Conservation (phyloP, 2,113 vertebrate species). For the Lepus timidus region DNA sequence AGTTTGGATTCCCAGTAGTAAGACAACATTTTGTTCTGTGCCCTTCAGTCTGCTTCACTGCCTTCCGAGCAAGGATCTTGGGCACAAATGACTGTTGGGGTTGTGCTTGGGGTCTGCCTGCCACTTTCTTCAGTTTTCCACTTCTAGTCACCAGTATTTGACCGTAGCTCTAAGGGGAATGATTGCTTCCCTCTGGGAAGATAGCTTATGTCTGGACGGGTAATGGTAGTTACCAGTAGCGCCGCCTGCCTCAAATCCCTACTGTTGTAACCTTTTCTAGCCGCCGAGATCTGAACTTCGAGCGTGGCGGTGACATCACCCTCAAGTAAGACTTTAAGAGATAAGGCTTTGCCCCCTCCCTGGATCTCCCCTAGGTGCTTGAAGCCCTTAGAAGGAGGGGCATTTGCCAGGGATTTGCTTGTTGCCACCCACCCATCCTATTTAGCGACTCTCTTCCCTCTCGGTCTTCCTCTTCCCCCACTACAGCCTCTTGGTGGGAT, state of each 20-base stretch:
- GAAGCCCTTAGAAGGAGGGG: background rate
- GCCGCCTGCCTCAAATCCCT: slow-evolving; percentile 4
- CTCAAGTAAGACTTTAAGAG: slow-evolving; percentile 79
- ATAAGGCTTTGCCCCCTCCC: background rate
- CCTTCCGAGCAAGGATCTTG: slow-evolving; percentile 1
- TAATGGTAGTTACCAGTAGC: too few species aligned
- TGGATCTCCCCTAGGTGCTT: background rate
- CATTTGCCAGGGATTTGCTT: slow-evolving; percentile 20
- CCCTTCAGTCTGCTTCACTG: background rate
- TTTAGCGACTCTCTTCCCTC: background rate
- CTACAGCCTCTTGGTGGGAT: background rate
- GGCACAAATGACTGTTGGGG: background rate
- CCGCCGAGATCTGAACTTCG: slow-evolving; percentile 93
- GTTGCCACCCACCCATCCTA: background rate
- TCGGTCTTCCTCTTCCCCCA: background rate
- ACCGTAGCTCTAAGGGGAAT: background rate
- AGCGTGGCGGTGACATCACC: slow-evolving; percentile 88
- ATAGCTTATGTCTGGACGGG: background rate
- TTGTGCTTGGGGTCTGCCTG: background rate
- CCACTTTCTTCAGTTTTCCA: background rate
- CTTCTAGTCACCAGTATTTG: slow-evolving; percentile 21
- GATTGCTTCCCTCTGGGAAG: background rate
- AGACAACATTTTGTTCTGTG: background rate
- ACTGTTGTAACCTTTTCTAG: slow-evolving; percentile 81
- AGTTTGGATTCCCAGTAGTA: slow-evolving; percentile 7